phyloP scores from a whole-genome alignment of 2,797 vertebrate genomes.

The Cryptoblepharus egeriae region DNA sequence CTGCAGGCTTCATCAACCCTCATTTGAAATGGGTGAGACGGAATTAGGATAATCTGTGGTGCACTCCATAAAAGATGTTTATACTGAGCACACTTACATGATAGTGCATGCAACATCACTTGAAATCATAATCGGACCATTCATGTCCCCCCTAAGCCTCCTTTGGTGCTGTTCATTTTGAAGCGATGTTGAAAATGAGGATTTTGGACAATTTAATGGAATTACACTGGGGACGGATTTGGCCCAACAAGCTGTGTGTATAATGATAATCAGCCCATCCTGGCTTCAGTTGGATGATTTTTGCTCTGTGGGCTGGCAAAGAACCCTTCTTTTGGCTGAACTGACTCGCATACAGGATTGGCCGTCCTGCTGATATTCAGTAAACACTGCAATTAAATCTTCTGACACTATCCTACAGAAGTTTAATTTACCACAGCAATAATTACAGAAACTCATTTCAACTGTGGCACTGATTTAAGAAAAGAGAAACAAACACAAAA shows the following conservation, averaged over 20 bases:
- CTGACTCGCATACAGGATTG: conserved; percentile 31
- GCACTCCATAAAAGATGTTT: conserved; percentile 8
- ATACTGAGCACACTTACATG: neutral
- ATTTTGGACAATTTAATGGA: conserved; percentile 40
- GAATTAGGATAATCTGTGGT: conserved; percentile 6
- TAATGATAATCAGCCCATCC: conserved; percentile 11
- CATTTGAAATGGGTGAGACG: conserved; percentile 12
- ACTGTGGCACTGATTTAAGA: conserved; percentile 19
- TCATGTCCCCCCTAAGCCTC: conserved; percentile 18
- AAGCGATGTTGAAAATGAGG: neutral
- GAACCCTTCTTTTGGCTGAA: conserved; percentile 53
- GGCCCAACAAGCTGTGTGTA: conserved; percentile 25
- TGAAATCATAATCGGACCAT: conserved; percentile 25
- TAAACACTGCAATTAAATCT: conserved; percentile 62
- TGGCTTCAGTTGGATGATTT: conserved; percentile 37
- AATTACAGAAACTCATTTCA: conserved; percentile 52
- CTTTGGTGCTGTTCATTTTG: neutral
- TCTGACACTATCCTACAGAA: conserved; percentile 55
- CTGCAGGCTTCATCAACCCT: neutral
- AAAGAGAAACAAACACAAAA: conserved; percentile 5
- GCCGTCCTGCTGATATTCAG: conserved; percentile 43
- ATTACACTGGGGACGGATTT: conserved; percentile 44
- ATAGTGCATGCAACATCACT: neutral
- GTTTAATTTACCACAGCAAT: conserved; percentile 47
- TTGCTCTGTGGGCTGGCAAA: conserved; percentile 39